Conservation (phyloP, 2,113 vertebrate species). For the Thryonomys swinderianus region DNA sequence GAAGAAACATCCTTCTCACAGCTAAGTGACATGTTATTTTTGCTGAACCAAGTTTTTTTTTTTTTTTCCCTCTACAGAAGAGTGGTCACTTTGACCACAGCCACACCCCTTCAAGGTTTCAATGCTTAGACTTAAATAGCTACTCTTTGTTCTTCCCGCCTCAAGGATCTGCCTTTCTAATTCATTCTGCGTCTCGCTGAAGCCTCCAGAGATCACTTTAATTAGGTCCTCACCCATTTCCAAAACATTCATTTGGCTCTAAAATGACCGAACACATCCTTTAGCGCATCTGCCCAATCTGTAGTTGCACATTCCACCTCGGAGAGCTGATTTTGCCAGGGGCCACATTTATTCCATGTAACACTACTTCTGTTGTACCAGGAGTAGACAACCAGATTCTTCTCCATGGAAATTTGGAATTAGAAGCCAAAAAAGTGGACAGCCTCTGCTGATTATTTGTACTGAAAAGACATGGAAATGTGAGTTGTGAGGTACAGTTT, state of each 20-base stretch:
- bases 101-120: not conserved
- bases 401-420: not conserved
- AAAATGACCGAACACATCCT: not conserved
- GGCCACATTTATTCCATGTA: not conserved
- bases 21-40: slow-evolving; percentile 39
- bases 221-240: not conserved
- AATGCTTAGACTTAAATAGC: slow-evolving; percentile 32
- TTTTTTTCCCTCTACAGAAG: not conserved
- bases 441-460: not conserved
- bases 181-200: not conserved
- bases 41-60: slow-evolving; percentile 15
- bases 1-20: slow-evolving; percentile 41
- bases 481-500: not conserved
- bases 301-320: not conserved
- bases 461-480: not conserved
- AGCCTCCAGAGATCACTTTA: not conserved
- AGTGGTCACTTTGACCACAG: slow-evolving; percentile 42
- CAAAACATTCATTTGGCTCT: not conserved
- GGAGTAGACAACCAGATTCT: not conserved
- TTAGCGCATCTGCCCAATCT: not conserved
- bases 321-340: not conserved
- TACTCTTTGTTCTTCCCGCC: not conserved
- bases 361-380: not conserved
- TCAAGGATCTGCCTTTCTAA: not conserved
- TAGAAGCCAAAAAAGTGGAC: not conserved